phyloP scores from a whole-genome alignment of 37 sponge, comb jelly and placozoan species.

The Oopsacas minuta region DNA sequence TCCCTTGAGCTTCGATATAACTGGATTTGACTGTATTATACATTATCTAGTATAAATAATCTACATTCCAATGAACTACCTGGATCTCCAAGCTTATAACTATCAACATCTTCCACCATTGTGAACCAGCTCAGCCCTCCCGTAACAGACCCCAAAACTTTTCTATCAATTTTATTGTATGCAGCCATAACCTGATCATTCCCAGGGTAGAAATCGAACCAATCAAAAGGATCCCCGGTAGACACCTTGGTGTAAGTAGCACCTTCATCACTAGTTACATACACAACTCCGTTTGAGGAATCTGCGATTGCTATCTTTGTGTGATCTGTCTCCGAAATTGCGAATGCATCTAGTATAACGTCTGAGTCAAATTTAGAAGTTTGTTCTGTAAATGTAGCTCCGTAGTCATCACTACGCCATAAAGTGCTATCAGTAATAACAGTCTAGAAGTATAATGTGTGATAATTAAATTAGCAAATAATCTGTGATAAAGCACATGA shows the following conservation, averaged over 20 bases:
- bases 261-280: not conserved
- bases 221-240: not conserved
- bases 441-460: too few relatives aligned
- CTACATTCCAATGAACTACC: not conserved
- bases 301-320: not conserved
- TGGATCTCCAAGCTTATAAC: not conserved
- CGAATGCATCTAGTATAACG: not conserved
- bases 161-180: not conserved
- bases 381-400: not conserved
- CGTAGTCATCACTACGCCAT: conserved; percentile 1
- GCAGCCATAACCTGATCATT: not conserved
- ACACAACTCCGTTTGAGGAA: not conserved
- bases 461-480: too few relatives aligned
- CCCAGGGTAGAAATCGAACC: not conserved
- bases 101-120: not conserved
- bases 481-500: too few relatives aligned
- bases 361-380: not conserved
- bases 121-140: not conserved
- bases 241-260: not conserved
- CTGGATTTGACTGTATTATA: not conserved
- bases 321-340: not conserved
- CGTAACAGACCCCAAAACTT: not conserved
- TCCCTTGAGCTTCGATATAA: too few relatives aligned
- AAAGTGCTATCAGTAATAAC: not conserved
- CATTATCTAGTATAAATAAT: not conserved